Conservation (phyloP, 23 tunicate species). For the Ciona savignyi region DNA sequence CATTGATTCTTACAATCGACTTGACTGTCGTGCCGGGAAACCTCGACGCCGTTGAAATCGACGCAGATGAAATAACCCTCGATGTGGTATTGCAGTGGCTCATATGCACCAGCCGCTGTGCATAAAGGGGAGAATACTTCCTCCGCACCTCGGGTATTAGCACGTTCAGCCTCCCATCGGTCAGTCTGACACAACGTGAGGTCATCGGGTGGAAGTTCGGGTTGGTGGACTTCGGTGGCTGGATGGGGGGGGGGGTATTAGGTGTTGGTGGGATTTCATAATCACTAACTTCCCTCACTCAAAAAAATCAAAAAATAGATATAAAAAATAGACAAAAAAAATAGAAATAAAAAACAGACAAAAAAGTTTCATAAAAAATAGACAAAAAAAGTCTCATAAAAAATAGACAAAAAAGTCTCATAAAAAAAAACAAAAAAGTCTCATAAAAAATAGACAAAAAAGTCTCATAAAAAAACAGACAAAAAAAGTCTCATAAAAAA, state of each 20-base stretch:
- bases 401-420: no score
- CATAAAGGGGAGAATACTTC: constrained; percentile 53
- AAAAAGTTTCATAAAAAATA: no score
- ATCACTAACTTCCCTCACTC: no score
- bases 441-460: no score
- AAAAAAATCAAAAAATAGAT: not conserved
- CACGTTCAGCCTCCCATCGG: constrained; percentile 21
- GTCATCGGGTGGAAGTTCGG: constrained; percentile 11
- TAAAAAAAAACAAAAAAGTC: no score
- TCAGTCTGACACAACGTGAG: constrained; percentile 65
- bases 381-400: no score
- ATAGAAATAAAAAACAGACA: no score
- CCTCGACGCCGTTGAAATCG: constrained; percentile 65
- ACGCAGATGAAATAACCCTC: constrained; percentile 72
- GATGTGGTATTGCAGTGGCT: constrained; percentile 71
- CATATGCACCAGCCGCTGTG: constrained; percentile 85
- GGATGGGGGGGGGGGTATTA: not conserved
- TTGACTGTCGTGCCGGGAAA: constrained; percentile 24
- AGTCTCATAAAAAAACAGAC: no score
- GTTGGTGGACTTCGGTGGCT: not conserved
- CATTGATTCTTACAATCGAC: constrained; percentile 84
- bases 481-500: no score
- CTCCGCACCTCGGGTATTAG: constrained; percentile 6
- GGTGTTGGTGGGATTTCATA: not conserved
- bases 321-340: not conserved